A percentile compares a stretch with the other conserved stretches of the same genome.
Conservation (phyloP, 2,888 invertebrate species). For the Nomada fucata region DNA sequence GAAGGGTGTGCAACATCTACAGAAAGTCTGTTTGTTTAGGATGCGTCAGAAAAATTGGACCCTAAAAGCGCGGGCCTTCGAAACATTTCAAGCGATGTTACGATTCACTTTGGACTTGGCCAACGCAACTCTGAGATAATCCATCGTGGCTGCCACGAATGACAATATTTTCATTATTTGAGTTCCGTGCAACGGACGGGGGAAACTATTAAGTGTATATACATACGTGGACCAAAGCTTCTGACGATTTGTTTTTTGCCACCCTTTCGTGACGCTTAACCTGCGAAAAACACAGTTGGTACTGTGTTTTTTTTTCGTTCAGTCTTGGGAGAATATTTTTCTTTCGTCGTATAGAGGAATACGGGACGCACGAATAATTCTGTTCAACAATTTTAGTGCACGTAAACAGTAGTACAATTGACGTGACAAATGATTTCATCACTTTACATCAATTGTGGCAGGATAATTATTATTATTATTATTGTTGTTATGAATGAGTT, state of each 20-base stretch:
- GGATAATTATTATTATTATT: too few species aligned
- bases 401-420: too few species aligned
- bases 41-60: conserved; percentile 71
- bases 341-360: not conserved
- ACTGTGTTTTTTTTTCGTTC: conserved; percentile 21
- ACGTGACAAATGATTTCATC: too few species aligned
- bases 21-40: conserved; percentile 75
- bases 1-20: conserved; percentile 41
- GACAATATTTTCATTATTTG: conserved; percentile 75
- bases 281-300: not conserved
- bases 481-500: too few species aligned
- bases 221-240: conserved; percentile 21
- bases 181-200: conserved; percentile 19
- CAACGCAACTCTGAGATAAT: conserved; percentile 60
- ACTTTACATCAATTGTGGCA: too few species aligned
- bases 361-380: not conserved
- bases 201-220: conserved; percentile 3
- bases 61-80: conserved; percentile 71
- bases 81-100: conserved; percentile 60
- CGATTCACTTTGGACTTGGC: conserved; percentile 24
- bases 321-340: conserved; percentile 29
- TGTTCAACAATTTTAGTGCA: too few species aligned
- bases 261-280: not conserved
- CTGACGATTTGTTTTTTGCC: conserved; percentile 21
- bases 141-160: conserved; percentile 56